Base-by-base conservation (phyloP, 1,140 invertebrate species). In the Drosophila biarmipes region DNA sequence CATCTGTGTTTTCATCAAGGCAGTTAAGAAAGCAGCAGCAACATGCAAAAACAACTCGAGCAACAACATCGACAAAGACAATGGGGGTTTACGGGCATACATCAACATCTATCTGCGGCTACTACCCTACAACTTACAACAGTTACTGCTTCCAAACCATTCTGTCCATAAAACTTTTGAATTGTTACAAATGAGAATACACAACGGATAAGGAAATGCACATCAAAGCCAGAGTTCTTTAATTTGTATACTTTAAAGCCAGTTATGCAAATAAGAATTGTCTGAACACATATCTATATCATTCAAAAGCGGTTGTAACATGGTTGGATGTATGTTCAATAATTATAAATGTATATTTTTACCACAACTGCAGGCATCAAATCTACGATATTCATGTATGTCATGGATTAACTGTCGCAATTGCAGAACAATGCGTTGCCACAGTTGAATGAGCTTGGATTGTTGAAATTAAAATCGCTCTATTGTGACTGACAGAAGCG, bases 41-140 rank as follows among this genome's bases (percentile, higher is more conserved):
- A 71, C 80, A 89, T 89, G 75, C 84, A 87, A 82, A 42, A 53
- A 77, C 61, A 77, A 69, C 43, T 61, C 27, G 40, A 45, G 31
- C 62, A 46, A 56, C 43, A 80, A 56, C 54, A 69, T 19, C 27
- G 34, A 49, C 57, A 24, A 15, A 35, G 24, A 48, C 34, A 46
- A 62, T 21, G 34, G 4, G 57, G 45, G 27, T 34, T 40, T 14
- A 17, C 42, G 31, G 17, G 6, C 27, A 24, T n/a, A 19, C 24
- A 29, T 19, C 15, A 10, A 31, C 29, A 46, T 29, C 31, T 29
- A 45, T 12, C 31, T 46, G 31, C 10, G 24, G 34, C 58, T 31
- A 34, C 14, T 17, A 15, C 54, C 35, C 55, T 61, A 53, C 29
- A 61, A 53, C 34, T 21, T 11, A 40, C 43, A 49, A 11, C 4